These are phyloP conservation scores for Sycobia sp. DNA, from an alignment of 1,140 invertebrate genomes.

Conservation along the genomic window DNA sequence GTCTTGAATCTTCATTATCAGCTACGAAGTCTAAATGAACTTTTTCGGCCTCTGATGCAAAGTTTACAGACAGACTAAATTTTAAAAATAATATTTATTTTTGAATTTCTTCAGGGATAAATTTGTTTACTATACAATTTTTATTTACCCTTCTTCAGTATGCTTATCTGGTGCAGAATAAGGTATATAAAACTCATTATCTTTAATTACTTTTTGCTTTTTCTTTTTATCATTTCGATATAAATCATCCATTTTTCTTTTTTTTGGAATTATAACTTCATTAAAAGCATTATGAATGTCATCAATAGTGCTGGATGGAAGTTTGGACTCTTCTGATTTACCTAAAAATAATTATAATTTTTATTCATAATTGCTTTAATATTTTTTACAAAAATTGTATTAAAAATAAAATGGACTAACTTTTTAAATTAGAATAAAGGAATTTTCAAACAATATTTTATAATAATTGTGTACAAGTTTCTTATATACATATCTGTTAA, in stretches of 20 bases:
- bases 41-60: slow-evolving; percentile 73
- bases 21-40: slow-evolving; percentile 80
- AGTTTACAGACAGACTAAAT: slow-evolving; percentile 75
- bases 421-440: slow-evolving; percentile 12
- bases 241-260: slow-evolving; percentile 65
- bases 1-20: slow-evolving; percentile 73
- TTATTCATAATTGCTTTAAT: background rate
- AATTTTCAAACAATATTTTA: too few relatives aligned
- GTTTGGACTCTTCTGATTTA: slow-evolving; percentile 26
- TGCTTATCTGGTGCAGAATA: slow-evolving; percentile 85
- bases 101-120: background rate
- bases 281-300: slow-evolving; percentile 57
- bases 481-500: too few relatives aligned
- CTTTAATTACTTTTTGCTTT: slow-evolving; percentile 63
- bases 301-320: slow-evolving; percentile 48
- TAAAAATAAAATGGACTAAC: slow-evolving; percentile 1
- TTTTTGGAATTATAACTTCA: slow-evolving; percentile 66
- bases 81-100: slow-evolving; percentile 7
- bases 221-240: slow-evolving; percentile 65
- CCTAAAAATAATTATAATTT: slow-evolving; percentile 16
- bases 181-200: slow-evolving; percentile 83
- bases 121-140: background rate
- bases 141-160: slow-evolving; percentile 81
- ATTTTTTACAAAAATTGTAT: too few relatives aligned
- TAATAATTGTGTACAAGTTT: too few relatives aligned